These are phyloP conservation scores for Benthosema pterotum DNA, from an alignment of 2,797 vertebrate genomes.

Conservation along the genomic window DNA sequence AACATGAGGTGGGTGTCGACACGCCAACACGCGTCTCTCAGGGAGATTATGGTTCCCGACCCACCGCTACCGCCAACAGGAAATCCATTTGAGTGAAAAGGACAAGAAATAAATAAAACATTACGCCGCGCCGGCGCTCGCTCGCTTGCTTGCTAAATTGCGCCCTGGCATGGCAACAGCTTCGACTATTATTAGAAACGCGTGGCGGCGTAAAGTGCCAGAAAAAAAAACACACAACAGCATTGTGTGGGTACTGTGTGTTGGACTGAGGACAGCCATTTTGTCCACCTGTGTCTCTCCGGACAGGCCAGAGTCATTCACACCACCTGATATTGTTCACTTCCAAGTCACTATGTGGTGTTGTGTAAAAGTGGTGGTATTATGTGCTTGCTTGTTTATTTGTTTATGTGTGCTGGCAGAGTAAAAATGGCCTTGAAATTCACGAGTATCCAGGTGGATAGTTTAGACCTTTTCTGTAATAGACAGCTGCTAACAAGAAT, in stretches of 20 bases:
- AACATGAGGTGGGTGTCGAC: conserved; percentile 69
- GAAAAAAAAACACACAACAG: not conserved
- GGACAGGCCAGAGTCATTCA: conserved; percentile 23
- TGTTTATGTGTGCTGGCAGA: no score
- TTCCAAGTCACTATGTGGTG: not conserved
- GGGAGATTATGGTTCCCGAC: conserved; percentile 68
- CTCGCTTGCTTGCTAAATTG: conserved; percentile 47
- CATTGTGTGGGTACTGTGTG: conserved; percentile 15
- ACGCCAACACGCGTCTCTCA: conserved; percentile 37
- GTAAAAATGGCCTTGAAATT: no score
- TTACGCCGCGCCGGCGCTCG: conserved; percentile 54
- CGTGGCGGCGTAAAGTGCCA: conserved; percentile 6
- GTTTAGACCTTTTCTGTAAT: no score
- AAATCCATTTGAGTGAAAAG: conserved; percentile 70
- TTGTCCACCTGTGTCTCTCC: conserved; percentile 42
- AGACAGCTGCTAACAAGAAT: no score
- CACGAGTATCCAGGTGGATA: no score
- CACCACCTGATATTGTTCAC: conserved; percentile 21
- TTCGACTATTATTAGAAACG: conserved; percentile 70
- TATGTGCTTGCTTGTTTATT: no score
- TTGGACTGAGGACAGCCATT: conserved; percentile 38
- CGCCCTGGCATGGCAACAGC: conserved; percentile 66
- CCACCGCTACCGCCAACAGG: conserved; percentile 39
- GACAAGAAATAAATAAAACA: conserved; percentile 76
- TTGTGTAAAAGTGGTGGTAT: no score